A percentile compares a stretch with the other conserved stretches of the same genome.
phyloP scores from a whole-genome alignment of 2,888 invertebrate species.

The Habrosyne pyritoides region DNA sequence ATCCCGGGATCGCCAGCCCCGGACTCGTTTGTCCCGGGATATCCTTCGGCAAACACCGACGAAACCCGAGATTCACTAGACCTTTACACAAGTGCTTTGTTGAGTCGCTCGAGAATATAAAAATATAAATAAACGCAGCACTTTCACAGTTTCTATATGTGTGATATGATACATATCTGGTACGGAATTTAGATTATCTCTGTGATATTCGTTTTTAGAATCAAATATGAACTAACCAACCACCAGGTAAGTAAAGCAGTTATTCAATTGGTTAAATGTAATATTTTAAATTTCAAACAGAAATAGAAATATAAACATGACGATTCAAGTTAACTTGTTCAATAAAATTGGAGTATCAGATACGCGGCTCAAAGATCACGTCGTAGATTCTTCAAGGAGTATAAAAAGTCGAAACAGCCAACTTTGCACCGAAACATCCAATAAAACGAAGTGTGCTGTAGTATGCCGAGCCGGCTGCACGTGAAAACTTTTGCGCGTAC shows the following conservation, averaged over 20 bases:
- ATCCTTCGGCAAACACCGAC: conserved; percentile 79
- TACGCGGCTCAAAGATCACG: conserved; percentile 60
- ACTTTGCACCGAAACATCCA: conserved; percentile 73
- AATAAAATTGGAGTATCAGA: conserved; percentile 33
- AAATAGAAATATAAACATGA: neutral
- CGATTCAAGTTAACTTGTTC: conserved; percentile 12
- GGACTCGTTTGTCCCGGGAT: conserved; percentile 78
- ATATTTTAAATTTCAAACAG: conserved; percentile 6
- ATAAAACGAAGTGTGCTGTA: conserved; percentile 69
- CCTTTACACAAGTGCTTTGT: conserved; percentile 76
- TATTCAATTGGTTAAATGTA: neutral
- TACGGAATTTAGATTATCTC: no score
- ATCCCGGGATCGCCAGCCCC: conserved; percentile 68
- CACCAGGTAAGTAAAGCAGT: no score
- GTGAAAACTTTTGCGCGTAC: conserved; percentile 57
- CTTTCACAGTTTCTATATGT: conserved; percentile 33
- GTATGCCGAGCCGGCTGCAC: conserved; percentile 46
- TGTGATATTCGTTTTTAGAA: neutral
- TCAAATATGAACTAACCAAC: neutral
- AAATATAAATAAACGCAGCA: conserved; percentile 69
- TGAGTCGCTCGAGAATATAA: conserved; percentile 60
- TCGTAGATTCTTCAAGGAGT: conserved; percentile 50
- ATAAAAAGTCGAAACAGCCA: conserved; percentile 61
- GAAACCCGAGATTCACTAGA: conserved; percentile 77
- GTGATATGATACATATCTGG: conserved; percentile 22